Evolutionary conservation across 2,888 invertebrate species (phyloP), one percentile per base, ranked within the genome.

Genomic region (Cephus pulcher): DNA sequence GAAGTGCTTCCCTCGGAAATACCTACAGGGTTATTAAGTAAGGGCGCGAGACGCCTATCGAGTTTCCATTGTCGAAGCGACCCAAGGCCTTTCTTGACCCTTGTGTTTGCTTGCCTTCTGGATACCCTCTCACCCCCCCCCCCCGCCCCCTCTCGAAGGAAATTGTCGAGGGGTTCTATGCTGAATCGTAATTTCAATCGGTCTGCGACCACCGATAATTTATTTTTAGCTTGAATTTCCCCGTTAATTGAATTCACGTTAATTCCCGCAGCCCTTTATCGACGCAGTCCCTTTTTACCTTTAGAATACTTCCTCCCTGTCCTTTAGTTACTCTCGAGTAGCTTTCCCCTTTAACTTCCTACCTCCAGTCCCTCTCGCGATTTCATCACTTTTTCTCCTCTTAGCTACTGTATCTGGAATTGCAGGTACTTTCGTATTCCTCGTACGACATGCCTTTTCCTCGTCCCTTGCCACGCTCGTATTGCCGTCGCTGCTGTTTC

Each of bases 1-100:
- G 84, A 82, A 79, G 77, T 82, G 81, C 83, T 85, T 80, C 79
- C 75, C 73, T 77, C 77, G 78, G 82, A 83, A 80, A 82, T 84
- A 23, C 23, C 56, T 56, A 81, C 80, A 80, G 80, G 77, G 80
- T 84, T 83, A 82, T 84, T 84, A 84, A 79, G 81, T 76, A 68
- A 75, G 75, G 78, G 35, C 70, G 78, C 32, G 40, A 34, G 74
- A 33, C n/a, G 32, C 73, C 30, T 35, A 34, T 56, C 56, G 56
- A 56, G 56, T 56, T 56, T 56, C 56, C 56, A 56, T 33, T 40
- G 15, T 34, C 75, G 73, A 40, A 34, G n/a, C 30, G 76, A 69
- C 75, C 74, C 70, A 40, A 32, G 77, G 34, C 70, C n/a, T 40
- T 34, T 75, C 77, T 33, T 69, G 74, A 40, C 70, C 76, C 74